phyloP scores from a whole-genome alignment of 2,113 vertebrate species.

The Corapipo altera region DNA sequence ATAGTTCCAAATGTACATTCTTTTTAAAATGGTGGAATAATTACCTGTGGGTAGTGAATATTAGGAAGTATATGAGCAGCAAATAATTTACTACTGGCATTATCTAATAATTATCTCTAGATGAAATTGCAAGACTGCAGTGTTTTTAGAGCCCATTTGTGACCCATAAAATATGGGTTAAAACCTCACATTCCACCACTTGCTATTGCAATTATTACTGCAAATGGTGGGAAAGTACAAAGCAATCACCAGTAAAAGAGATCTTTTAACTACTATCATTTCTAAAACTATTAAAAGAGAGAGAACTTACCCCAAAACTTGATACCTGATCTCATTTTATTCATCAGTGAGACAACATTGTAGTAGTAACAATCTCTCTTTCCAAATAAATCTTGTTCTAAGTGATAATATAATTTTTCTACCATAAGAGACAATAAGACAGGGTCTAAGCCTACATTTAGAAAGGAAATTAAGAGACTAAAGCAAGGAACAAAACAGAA shows the following conservation, averaged over 20 bases:
- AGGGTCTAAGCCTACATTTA: background rate
- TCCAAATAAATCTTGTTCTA: background rate
- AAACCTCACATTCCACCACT: slow-evolving; percentile 66
- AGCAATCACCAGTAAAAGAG: slow-evolving; percentile 45
- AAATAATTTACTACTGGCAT: slow-evolving; percentile 72
- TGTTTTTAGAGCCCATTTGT: slow-evolving; percentile 76
- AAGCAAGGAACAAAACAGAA: background rate
- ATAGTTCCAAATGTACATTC: slow-evolving; percentile 4
- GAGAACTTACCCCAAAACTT: background rate
- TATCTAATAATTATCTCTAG: slow-evolving; percentile 75
- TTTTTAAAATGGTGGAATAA: slow-evolving; percentile 37
- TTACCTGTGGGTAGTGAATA: slow-evolving; percentile 46
- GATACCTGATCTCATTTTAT: background rate
- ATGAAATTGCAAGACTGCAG: slow-evolving; percentile 74
- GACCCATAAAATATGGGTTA: slow-evolving; percentile 74
- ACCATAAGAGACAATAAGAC: background rate
- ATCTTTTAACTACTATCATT: background rate
- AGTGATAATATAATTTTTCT: background rate
- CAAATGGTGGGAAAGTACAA: slow-evolving; percentile 48
- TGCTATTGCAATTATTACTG: slow-evolving; percentile 65
- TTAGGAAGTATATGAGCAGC: slow-evolving; percentile 59
- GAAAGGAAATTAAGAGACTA: background rate
- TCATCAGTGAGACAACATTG: background rate
- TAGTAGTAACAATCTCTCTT: background rate
- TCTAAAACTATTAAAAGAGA: slow-evolving; percentile 10